Evolutionary conservation across 2,888 invertebrate species (phyloP).

Genomic region (Himalopsyche tibetana): DNA sequence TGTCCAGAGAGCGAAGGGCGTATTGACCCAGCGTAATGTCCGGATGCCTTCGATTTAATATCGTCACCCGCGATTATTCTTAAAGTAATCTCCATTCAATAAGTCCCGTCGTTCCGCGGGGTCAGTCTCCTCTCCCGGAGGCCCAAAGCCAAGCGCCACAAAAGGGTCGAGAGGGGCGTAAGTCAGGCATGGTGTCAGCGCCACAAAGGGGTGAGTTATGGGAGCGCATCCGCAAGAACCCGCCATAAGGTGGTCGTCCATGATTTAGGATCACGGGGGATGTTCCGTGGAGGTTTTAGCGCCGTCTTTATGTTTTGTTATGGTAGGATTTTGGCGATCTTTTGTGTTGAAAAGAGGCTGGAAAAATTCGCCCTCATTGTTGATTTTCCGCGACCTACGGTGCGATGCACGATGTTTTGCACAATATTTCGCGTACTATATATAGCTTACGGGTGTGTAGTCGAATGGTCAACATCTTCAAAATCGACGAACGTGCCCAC

Average conservation of each 20-base stretch:
- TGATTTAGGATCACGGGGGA: conserved; percentile 18
- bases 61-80: background rate
- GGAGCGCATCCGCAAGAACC: conserved; percentile 21
- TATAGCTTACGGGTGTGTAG: too few species aligned
- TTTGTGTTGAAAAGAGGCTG: background rate
- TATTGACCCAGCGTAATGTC: background rate
- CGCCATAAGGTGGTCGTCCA: background rate
- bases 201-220: conserved; percentile 30
- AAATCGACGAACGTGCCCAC: too few species aligned
- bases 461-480: too few species aligned
- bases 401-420: too few species aligned
- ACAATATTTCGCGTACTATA: too few species aligned
- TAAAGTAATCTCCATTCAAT: background rate
- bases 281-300: background rate
- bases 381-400: too few species aligned
- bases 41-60: background rate
- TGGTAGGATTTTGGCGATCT: background rate
- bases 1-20: background rate
- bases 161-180: conserved; percentile 24
- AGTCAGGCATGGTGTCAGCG: conserved; percentile 22
- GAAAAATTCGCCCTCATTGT: background rate
- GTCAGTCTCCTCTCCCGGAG: conserved; percentile 6
- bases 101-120: background rate
- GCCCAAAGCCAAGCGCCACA: background rate
- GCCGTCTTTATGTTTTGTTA: conserved; percentile 1